These are phyloP conservation scores for Chaetops frenatus DNA, from an alignment of 2,113 vertebrate genomes.

Conservation along the genomic window DNA sequence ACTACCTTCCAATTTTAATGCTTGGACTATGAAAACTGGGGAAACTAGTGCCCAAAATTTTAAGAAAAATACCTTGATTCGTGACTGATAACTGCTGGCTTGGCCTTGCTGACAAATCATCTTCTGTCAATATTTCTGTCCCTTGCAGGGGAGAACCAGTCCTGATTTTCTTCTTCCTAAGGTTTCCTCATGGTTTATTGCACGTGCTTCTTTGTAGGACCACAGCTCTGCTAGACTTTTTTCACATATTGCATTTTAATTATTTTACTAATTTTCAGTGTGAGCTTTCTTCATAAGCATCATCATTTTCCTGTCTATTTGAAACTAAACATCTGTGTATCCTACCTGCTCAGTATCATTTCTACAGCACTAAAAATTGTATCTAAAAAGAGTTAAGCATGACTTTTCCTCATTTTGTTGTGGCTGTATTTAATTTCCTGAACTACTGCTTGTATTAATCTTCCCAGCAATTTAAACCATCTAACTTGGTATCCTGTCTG, in stretches of 20 bases:
- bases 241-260: neutral
- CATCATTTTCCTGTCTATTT: neutral
- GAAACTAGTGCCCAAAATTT: neutral
- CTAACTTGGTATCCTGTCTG: neutral
- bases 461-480: neutral
- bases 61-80: neutral
- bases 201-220: neutral
- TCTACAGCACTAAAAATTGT: neutral
- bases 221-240: neutral
- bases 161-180: neutral
- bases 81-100: rapidly evolving
- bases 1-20: slow-evolving; percentile 23
- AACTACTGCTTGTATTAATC: neutral
- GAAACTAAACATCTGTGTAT: neutral
- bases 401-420: neutral
- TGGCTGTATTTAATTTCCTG: neutral
- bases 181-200: neutral
- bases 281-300: neutral
- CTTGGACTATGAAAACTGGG: neutral
- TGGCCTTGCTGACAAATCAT: rapidly evolving
- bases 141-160: neutral
- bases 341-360: neutral
- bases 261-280: neutral
- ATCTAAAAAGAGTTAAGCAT: neutral
- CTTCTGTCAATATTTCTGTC: neutral